Evolutionary conservation across 1,140 invertebrate genomes (phyloP), one percentile per base, ranked within the genome.

Genomic region (Neodiprion pinetum): DNA sequence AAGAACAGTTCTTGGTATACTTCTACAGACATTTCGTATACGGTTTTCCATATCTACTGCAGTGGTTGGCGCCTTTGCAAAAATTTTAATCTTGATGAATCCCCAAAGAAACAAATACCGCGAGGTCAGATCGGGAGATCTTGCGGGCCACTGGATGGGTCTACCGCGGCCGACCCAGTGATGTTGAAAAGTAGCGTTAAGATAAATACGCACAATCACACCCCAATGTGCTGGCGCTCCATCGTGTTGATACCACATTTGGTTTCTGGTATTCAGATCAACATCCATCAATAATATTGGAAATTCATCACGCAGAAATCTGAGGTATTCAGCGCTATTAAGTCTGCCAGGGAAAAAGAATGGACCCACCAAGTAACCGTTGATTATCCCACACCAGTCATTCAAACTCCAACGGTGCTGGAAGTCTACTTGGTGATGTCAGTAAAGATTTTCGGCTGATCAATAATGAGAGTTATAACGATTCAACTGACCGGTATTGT

Each of bases 41-140:
- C 50, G 50, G 50, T 53, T 53, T 53, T 53, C 1, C 50, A 53
- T 53, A 53, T 53, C 50, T 53, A 10, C 50, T 53, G 50, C 50
- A 53, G 50, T 53, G 50, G 50, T 53, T 53, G 50, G 50, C 50
- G 0, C 50, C 50, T 9, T 53, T 53, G 50, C 50, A 53, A 53
- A 53, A 53, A 53, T 14, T 53, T 9, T 53, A 53, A 10, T 53
- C 78, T 83, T 81, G 47, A 80, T 75, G 72, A 74, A 77, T 21
- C 76, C 79, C 75, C 78, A 80, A 50, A 85, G 76, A 75, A 80
- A 86, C 78, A 85, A 87, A 70, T 87, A 81, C 48, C 74, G 72
- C 65, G 78, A 53, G 28, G 79, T 81, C 48, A 88, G 77, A 79
- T 88, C 84, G 21, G 82, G 83, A 40, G 80, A 85, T 53, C 80